Conservation (phyloP, 2,113 vertebrate species). For the Morone chrysops region DNA sequence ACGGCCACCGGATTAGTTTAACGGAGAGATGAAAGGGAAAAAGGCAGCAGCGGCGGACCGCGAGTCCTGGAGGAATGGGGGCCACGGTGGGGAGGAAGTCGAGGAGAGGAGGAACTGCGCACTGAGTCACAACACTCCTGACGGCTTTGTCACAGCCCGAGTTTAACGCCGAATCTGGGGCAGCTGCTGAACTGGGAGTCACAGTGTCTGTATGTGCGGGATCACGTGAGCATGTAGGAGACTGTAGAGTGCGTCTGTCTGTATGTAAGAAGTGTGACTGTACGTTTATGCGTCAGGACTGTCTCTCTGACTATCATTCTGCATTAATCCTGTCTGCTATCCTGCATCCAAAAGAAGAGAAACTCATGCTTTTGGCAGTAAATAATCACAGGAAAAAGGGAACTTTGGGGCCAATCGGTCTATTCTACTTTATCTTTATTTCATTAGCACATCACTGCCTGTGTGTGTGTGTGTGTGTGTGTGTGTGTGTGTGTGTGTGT, state of each 20-base stretch:
- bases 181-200: conserved; percentile 34
- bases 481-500: neutral
- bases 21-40: conserved; percentile 44
- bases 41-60: neutral
- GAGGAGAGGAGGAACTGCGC: neutral
- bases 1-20: conserved; percentile 63
- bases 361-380: too few species aligned
- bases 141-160: conserved; percentile 55
- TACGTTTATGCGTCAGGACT: neutral
- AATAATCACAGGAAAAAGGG: too few species aligned
- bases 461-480: neutral
- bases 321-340: neutral
- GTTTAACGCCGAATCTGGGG: conserved; percentile 57
- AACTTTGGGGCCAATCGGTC: too few species aligned
- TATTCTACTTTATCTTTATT: neutral
- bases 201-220: conserved; percentile 24
- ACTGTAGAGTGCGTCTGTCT: conserved; percentile 2
- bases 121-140: conserved; percentile 63
- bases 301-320: neutral
- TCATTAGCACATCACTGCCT: neutral
- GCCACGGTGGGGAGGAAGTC: neutral
- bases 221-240: conserved; percentile 6
- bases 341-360: neutral
- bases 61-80: conserved; percentile 27
- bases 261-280: conserved; percentile 1